Evolutionary conservation across 2,797 vertebrate genomes (phyloP), one percentile per base, ranked within the genome.

Genomic region (Microctenopoma stevenorrisi): DNA sequence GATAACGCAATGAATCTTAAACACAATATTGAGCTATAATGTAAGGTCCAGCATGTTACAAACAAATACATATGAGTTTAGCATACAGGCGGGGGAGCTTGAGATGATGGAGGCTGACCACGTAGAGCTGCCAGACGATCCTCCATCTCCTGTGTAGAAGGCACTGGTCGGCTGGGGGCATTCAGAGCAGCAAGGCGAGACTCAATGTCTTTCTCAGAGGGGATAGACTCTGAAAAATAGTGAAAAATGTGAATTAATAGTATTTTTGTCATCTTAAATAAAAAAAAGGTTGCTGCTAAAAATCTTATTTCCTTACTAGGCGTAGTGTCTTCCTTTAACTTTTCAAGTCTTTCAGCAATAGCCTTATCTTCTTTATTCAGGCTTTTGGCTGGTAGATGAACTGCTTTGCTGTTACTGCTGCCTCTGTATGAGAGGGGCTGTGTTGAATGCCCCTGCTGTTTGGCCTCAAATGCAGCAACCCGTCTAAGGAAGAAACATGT

Each of bases 171-270:
- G 49, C 59, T 65, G 67, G 93, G 88, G 42, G 90, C 89, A 88
- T 94, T 96, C 67, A 99, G 88, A 3, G 96, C 96, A 57, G 95
- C 94, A 58, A 99, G 93, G 15, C 98, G 95, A 67, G 95, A 90
- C 88, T 98, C 98, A 0, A 99, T 92, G 68, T 99, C 98, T 59
- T 93, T 95, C 54, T 96, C 94, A 14, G 97, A 96, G 9, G 96
- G 94, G 54, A 97, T 59, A 10, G 93, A 92, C 84, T 96, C 97
- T 99, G 86, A 25, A 86, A 65, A 77, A 81, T 10, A 55, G 0
- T 33, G 56, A 14, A 51, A 75, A 46, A 33, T 26, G 66, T 58
- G 55, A 2, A 53, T n/a, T 53, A 28, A 3, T 15, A 30, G 51
- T 5, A 4, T 4, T 46, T 18, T 33, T 57, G 2, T 55, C 4